Evolutionary conservation across 2,888 invertebrate genomes (phyloP).

Genomic region (Petrolisthes manimaculis): DNA sequence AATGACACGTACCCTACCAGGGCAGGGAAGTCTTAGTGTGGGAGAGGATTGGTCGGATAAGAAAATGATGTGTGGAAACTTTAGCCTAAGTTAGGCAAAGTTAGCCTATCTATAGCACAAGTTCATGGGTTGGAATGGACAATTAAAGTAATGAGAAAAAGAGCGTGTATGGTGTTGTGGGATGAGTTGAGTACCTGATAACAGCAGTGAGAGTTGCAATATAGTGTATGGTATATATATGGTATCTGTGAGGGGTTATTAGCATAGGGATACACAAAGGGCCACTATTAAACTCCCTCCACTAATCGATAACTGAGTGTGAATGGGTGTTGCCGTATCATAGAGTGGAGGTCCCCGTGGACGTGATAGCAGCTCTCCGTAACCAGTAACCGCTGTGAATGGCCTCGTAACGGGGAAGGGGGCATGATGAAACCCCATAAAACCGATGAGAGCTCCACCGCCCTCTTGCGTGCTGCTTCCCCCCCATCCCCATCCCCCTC

Average conservation of each 20-base stretch:
- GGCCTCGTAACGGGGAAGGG: slow-evolving; percentile 21
- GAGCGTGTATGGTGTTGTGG: no score
- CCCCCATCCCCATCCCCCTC: neutral
- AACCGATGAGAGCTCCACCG: slow-evolving; percentile 23
- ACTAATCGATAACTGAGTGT: slow-evolving; percentile 28
- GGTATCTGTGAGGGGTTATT: slow-evolving; percentile 5
- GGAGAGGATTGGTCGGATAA: no score
- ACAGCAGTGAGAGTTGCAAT: no score
- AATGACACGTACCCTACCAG: no score
- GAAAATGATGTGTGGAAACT: no score
- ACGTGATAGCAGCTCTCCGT: slow-evolving; percentile 28
- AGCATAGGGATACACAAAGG: neutral
- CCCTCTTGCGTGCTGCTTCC: slow-evolving; percentile 10
- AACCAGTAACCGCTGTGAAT: slow-evolving; percentile 29
- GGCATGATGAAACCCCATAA: slow-evolving; percentile 36
- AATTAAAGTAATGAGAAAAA: no score
- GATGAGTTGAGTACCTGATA: no score
- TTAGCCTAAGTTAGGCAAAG: no score
- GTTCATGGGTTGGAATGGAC: no score
- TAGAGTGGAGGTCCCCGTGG: slow-evolving; percentile 20
- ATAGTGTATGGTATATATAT: no score
- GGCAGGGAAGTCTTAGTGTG: no score
- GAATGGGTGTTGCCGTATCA: slow-evolving; percentile 28
- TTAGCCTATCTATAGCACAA: no score
- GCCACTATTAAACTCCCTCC: slow-evolving; percentile 14